phyloP scores from a whole-genome alignment of 1,140 invertebrate genomes.

The Eubasilissa regina region DNA sequence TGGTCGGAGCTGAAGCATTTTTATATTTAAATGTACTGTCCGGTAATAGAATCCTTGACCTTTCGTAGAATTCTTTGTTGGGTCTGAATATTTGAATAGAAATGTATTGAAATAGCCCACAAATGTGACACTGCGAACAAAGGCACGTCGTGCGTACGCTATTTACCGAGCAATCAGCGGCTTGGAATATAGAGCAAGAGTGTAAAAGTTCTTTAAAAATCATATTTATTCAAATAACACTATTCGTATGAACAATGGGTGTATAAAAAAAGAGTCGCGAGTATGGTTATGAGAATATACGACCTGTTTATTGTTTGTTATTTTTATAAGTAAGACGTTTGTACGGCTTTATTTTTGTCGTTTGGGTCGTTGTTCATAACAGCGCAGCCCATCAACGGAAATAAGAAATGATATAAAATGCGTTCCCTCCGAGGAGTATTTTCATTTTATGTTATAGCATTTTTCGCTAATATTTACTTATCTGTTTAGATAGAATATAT shows the following conservation, averaged over 20 bases:
- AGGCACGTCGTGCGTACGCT: neutral
- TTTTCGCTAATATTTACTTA: no score
- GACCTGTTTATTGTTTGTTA: no score
- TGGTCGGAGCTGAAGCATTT: neutral
- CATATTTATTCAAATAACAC: constrained; percentile 4
- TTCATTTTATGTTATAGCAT: no score
- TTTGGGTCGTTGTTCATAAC: no score
- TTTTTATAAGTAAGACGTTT: no score
- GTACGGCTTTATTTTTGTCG: no score
- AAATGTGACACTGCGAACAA: neutral
- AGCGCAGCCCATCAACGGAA: no score
- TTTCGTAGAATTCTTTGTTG: constrained; percentile 1
- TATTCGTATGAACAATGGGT: neutral
- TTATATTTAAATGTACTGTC: neutral
- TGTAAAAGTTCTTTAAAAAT: neutral
- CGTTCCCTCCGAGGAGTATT: no score
- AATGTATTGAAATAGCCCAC: constrained; percentile 22
- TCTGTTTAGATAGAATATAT: no score
- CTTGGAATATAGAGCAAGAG: neutral
- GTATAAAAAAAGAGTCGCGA: neutral
- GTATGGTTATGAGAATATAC: no score
- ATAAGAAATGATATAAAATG: no score
- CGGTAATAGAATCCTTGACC: constrained; percentile 12
- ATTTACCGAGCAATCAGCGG: neutral
- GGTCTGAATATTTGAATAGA: constrained; percentile 26